Evolutionary conservation across 2,888 invertebrate genomes (phyloP), one percentile per base, ranked within the genome.

Genomic region (Ceraclea dissimilis): DNA sequence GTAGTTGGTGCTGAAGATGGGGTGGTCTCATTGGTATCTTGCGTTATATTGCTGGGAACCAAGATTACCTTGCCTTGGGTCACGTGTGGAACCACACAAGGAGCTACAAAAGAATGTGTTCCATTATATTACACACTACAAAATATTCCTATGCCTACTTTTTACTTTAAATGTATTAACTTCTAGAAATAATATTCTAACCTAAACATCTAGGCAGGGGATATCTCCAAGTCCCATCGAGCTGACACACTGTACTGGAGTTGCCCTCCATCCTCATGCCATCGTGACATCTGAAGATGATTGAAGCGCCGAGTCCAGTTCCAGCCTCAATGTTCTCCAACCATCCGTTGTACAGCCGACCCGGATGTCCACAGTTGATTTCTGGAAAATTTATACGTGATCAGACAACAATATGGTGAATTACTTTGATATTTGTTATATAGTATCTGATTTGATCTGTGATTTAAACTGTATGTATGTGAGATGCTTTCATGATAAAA

Each of bases 291-390:
- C 94, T 84, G 72, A 93, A 97, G 67, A 93, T 93, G 60, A 96
- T 85, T 60, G 92, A 91, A 0, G 94, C 90, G 1, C 96, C 96
- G 22, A 94, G 78, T 0, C 90, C 93, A 2, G 94, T 95, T 21
- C 93, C 93, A 31, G 84, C 83, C 64, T 92, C 91, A 58, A 90
- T 88, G 69, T 92, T 92, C 73, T 93, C 93, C 65, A 88, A 80
- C 90, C 95, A 97, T 2, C 99, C 98, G 69, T 99, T 97, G 82
- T 91, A 93, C 8, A 99, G 82, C 49, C 88, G 84, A 2, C 94
- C 95, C 0, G 97, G 94, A 65, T 90, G 86, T 1, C 95, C 94
- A 73, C 98, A 99, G 76, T 97, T 93, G 67, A 99, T 96, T 79
- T 97, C 98, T 93, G 66, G 63, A 64, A 63, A 44, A 44, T 31